These are phyloP conservation scores for Pogonognathellus flavescens DNA, from an alignment of 1,140 invertebrate species.

Conservation along the genomic window DNA sequence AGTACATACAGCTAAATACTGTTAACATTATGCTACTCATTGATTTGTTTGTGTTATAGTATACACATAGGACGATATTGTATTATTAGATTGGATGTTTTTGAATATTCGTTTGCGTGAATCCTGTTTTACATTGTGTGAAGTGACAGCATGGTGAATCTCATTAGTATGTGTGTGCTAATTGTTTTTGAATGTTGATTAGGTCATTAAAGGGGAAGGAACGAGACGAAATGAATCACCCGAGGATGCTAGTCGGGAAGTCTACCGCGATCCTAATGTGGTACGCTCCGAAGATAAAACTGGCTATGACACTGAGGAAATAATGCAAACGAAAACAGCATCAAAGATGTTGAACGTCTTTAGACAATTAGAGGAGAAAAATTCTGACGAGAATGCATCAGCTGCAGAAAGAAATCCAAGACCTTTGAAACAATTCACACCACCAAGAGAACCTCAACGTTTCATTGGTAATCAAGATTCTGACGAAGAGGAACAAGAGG, in stretches of 20 bases:
- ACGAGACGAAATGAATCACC: constrained; percentile 25
- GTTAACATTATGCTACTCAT: too few relatives aligned
- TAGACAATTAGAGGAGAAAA: constrained; percentile 85
- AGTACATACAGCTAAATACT: too few relatives aligned
- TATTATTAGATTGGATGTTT: too few relatives aligned
- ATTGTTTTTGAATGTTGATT: not conserved
- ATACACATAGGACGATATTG: too few relatives aligned
- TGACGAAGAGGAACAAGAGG: constrained; percentile 75
- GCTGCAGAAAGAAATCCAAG: constrained; percentile 75
- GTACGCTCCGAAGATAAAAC: constrained; percentile 77
- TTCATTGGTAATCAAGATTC: constrained; percentile 69
- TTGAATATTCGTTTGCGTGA: not conserved
- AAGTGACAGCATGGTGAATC: not conserved
- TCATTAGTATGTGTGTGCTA: not conserved
- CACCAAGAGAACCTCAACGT: constrained; percentile 80
- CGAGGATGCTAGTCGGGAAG: constrained; percentile 72
- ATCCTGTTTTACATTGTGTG: not conserved
- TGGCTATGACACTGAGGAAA: constrained; percentile 73
- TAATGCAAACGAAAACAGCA: constrained; percentile 80
- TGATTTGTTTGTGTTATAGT: too few relatives aligned
- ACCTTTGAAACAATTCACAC: constrained; percentile 89
- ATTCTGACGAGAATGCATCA: constrained; percentile 67
- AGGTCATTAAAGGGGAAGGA: constrained; percentile 25
- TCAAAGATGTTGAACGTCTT: constrained; percentile 88
- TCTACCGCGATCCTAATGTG: constrained; percentile 82